Percentiles rank a stretch among this genome's conserved stretches.
phyloP scores from a whole-genome alignment of 2,113 vertebrate species.

The Fregata magnificens region DNA sequence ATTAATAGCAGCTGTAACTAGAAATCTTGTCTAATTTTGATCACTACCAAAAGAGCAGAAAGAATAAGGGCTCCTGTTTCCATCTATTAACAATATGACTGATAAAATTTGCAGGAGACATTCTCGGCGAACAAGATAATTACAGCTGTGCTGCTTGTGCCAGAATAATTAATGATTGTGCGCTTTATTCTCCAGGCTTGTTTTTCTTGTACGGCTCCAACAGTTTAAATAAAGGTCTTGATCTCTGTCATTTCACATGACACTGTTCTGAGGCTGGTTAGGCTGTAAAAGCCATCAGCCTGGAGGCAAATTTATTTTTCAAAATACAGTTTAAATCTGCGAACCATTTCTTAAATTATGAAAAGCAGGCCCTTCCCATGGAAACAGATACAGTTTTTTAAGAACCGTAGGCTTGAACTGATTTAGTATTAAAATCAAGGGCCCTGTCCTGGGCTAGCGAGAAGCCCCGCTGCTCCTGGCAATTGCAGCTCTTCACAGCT shows the following conservation, averaged over 20 bases:
- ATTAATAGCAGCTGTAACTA: slow-evolving; percentile 47
- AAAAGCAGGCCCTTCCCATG: neutral
- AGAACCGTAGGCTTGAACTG: neutral
- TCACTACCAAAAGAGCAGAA: neutral
- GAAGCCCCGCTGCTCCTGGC: neutral
- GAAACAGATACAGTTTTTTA: neutral
- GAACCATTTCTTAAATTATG: slow-evolving; percentile 35
- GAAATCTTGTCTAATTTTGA: slow-evolving; percentile 30
- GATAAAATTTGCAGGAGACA: slow-evolving; percentile 21
- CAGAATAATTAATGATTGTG: slow-evolving; percentile 5
- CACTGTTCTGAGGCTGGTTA: neutral
- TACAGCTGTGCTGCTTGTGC: slow-evolving; percentile 28
- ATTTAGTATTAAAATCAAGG: neutral
- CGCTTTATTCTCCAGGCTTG: neutral
- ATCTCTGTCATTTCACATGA: neutral
- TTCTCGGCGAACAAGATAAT: neutral
- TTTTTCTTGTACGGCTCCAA: slow-evolving; percentile 12
- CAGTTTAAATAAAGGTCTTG: slow-evolving; percentile 14
- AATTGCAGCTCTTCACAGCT: neutral
- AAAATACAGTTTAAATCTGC: slow-evolving; percentile 15
- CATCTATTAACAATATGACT: neutral
- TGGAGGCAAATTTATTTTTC: slow-evolving; percentile 4
- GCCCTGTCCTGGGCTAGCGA: neutral
- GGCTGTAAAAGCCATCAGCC: slow-evolving; percentile 2
- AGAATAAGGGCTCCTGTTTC: neutral